phyloP scores from a whole-genome alignment of 2,888 invertebrate genomes.

The Pharmacophagus antenor region DNA sequence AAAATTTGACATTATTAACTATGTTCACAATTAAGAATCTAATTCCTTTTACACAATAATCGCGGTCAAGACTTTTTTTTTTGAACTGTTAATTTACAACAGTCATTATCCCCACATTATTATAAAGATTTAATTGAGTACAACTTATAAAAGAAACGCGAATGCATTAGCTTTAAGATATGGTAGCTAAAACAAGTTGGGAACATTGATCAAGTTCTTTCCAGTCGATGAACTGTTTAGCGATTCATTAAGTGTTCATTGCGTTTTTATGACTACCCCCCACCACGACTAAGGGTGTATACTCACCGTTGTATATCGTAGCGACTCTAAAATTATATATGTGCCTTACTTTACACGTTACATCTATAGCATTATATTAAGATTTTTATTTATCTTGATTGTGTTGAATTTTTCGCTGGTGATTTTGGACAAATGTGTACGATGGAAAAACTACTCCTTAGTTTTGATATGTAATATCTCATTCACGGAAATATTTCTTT shows the following conservation, averaged over 20 bases:
- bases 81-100: background rate
- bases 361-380: too few relatives aligned
- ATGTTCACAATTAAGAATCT: too few relatives aligned
- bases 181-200: background rate
- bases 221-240: constrained; percentile 2
- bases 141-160: background rate
- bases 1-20: too few relatives aligned
- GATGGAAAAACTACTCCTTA: too few relatives aligned
- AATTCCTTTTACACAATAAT: too few relatives aligned
- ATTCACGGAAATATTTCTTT: too few relatives aligned
- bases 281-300: background rate
- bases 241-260: constrained; percentile 10
- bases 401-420: too few relatives aligned
- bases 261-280: constrained; percentile 8
- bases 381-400: too few relatives aligned
- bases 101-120: background rate
- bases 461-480: too few relatives aligned
- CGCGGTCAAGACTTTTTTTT: too few relatives aligned
- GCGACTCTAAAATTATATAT: background rate
- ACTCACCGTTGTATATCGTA: background rate
- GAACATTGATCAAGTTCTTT: constrained; percentile 9
- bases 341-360: too few relatives aligned
- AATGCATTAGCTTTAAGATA: constrained; percentile 5
- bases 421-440: too few relatives aligned
- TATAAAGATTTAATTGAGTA: background rate